Evolutionary conservation across 2,888 invertebrate genomes (phyloP).

Genomic region (Callinectes sapidus): DNA sequence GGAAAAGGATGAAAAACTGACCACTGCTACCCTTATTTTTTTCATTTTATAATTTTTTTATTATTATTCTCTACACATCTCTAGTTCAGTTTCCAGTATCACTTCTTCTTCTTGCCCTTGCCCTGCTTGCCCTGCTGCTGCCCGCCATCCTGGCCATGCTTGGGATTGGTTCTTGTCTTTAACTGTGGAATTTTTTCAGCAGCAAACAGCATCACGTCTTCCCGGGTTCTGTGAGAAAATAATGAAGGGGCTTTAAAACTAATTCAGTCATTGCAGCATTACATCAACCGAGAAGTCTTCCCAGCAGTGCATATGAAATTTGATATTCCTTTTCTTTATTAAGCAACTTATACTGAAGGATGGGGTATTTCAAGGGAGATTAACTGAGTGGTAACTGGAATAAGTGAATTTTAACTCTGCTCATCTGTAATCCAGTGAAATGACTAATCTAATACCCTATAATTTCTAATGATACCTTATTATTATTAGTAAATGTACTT

Average conservation of each 20-base stretch:
- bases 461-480: no score
- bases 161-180: slow-evolving; percentile 70
- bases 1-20: background rate
- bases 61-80: background rate
- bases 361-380: no score
- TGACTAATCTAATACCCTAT: no score
- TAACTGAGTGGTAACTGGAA: no score
- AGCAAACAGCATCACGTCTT: slow-evolving; percentile 60
- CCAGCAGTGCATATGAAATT: no score
- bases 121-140: slow-evolving; percentile 69
- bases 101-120: slow-evolving; percentile 73
- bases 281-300: background rate
- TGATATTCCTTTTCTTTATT: no score
- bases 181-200: slow-evolving; percentile 70
- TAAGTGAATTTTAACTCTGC: no score
- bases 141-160: slow-evolving; percentile 53
- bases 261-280: background rate
- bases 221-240: slow-evolving; percentile 54
- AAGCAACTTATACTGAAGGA: no score
- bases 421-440: no score
- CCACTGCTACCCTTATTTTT: background rate
- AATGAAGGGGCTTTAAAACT: background rate
- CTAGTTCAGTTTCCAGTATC: slow-evolving; percentile 46
- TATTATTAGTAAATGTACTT: background rate
- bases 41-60: no score